These are phyloP conservation scores for Dryocosmus kuriphilus DNA, from an alignment of 2,888 invertebrate species.

Conservation along the genomic window DNA sequence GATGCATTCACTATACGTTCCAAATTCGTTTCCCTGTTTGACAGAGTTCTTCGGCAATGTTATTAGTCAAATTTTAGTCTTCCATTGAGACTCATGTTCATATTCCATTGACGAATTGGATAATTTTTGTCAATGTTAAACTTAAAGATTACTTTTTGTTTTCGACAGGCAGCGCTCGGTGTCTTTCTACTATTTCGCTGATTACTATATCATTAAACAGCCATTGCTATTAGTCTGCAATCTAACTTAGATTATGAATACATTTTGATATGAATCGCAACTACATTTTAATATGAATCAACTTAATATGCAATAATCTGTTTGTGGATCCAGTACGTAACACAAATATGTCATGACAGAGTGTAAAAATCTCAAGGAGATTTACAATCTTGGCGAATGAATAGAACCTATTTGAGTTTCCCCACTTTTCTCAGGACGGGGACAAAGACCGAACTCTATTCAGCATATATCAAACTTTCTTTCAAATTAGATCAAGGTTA, in stretches of 20 bases:
- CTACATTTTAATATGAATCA: background rate
- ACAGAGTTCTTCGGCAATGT: background rate
- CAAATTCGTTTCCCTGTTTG: background rate
- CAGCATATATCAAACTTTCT: background rate
- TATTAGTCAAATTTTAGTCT: background rate
- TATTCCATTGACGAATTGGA: background rate
- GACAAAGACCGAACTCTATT: background rate
- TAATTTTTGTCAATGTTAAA: background rate
- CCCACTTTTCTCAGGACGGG: background rate
- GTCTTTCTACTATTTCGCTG: background rate
- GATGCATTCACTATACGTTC: background rate
- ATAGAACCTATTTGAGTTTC: background rate
- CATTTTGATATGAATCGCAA: background rate
- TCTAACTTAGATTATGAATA: background rate
- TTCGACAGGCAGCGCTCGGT: background rate
- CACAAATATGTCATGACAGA: background rate
- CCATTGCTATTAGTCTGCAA: background rate
- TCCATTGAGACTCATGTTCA: background rate
- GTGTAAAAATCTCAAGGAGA: background rate
- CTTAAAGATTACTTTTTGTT: background rate
- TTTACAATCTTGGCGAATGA: background rate
- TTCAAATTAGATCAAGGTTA: background rate
- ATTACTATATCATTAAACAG: too few relatives aligned
- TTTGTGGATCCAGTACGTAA: background rate
- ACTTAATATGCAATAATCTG: background rate